These are phyloP conservation scores for Gavialis gangeticus DNA, from an alignment of 2,113 vertebrate species.

Conservation along the genomic window DNA sequence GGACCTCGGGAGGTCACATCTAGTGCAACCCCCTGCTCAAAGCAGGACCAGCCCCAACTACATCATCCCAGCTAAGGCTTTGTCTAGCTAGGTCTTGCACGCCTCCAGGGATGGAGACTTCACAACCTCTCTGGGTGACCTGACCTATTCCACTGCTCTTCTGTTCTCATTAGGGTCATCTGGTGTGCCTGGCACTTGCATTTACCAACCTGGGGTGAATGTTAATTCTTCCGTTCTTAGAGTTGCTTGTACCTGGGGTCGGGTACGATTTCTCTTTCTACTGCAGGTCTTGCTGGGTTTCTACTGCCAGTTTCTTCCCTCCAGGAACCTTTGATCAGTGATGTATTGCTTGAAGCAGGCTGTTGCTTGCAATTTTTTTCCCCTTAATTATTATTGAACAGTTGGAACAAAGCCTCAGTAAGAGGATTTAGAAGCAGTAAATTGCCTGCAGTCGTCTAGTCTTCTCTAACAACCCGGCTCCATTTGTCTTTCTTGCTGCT, in stretches of 20 bases:
- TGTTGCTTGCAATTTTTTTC: slow-evolving; percentile 8
- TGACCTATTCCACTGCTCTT: too few species aligned
- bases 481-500: neutral
- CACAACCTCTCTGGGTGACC: too few species aligned
- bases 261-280: neutral
- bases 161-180: too few species aligned
- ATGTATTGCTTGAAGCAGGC: neutral
- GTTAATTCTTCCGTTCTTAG: neutral
- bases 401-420: neutral
- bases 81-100: too few species aligned
- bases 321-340: neutral
- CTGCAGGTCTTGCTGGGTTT: neutral
- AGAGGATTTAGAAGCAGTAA: neutral
- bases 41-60: too few species aligned
- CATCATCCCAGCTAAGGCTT: too few species aligned
- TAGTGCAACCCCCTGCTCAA: too few species aligned
- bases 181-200: neutral
- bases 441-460: neutral
- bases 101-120: too few species aligned
- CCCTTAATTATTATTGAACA: neutral
- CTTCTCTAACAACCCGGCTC: too few species aligned
- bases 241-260: too few species aligned
- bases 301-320: too few species aligned
- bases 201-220: neutral
- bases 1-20: too few species aligned